Evolutionary conservation across 2,113 vertebrate species (phyloP).

Genomic region (Elgaria multicarinata): DNA sequence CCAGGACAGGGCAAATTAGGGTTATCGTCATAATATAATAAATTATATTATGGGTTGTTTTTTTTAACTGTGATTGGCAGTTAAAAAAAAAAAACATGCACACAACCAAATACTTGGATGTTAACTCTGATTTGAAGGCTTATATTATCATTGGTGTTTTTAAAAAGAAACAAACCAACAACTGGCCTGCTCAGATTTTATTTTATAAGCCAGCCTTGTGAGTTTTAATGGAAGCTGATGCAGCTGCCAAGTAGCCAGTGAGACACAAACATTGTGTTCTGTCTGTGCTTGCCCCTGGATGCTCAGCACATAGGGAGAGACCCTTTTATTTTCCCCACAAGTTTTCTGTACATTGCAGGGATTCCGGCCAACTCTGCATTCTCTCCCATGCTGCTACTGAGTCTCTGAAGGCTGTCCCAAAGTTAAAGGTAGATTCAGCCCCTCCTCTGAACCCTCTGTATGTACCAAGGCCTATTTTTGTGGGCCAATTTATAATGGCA

Average conservation of each 20-base stretch:
- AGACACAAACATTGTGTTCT: neutral
- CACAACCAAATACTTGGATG: no score
- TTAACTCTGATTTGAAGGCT: neutral
- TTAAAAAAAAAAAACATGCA: neutral
- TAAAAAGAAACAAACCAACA: no score
- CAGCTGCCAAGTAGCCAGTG: neutral
- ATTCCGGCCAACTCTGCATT: neutral
- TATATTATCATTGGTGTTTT: no score
- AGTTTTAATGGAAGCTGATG: neutral
- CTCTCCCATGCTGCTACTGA: neutral
- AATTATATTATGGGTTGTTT: no score
- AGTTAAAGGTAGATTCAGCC: neutral
- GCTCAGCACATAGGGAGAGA: neutral
- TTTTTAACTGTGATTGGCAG: neutral
- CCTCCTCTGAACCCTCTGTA: no score
- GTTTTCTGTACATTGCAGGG: neutral
- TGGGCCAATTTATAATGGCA: no score
- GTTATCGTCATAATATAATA: no score
- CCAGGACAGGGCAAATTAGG: no score
- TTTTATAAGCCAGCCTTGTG: slow-evolving; percentile 1
- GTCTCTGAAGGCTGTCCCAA: neutral
- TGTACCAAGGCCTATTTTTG: no score
- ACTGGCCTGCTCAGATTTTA: no score
- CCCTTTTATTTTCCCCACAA: neutral
- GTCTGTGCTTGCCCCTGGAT: neutral